Evolutionary conservation across 2,888 invertebrate genomes (phyloP), one percentile per base, ranked within the genome.

Genomic region (Argyresthia albistria): DNA sequence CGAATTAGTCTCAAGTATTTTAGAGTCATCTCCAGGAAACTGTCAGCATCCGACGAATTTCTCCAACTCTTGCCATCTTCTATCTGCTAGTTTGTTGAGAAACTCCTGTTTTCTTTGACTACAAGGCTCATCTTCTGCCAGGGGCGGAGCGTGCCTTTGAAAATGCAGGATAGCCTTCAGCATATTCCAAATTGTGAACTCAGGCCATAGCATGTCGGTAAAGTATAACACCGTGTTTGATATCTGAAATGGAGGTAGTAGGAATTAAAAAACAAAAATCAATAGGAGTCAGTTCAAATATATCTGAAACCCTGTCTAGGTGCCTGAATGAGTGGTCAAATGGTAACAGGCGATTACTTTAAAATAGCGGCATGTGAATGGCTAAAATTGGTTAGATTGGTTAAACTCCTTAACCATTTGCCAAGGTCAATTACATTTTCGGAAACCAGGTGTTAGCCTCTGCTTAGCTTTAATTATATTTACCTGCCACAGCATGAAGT

Each of bases 401-500:
- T n/a, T n/a, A n/a, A n/a, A n/a, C n/a, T n/a, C n/a, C n/a, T n/a
- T n/a, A n/a, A n/a, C n/a, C n/a, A n/a, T n/a, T n/a, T n/a, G n/a
- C n/a, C n/a, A n/a, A n/a, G n/a, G n/a, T n/a, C n/a, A n/a, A n/a
- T n/a, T n/a, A n/a, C n/a, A n/a, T n/a, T n/a, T n/a, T n/a, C n/a
- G n/a, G n/a, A n/a, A n/a, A n/a, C n/a, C n/a, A n/a, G n/a, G n/a
- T n/a, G n/a, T n/a, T n/a, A n/a, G n/a, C n/a, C n/a, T 25, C 3
- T 25, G 6, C 25, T 25, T 25, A 25, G 25, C 25, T 25, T 25
- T 25, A 4, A 25, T 25, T 25, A 6, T 25, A 25, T 25, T 50
- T 79, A 95, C 95, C 93, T 98, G 98, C 97, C 98, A 99, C 60
- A 98, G 88, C 65, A 99, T 89, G 71, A 98, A 99, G 76, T 98